Conservation (phyloP, 1,140 invertebrate species). For the Phthorimaea operculella region DNA sequence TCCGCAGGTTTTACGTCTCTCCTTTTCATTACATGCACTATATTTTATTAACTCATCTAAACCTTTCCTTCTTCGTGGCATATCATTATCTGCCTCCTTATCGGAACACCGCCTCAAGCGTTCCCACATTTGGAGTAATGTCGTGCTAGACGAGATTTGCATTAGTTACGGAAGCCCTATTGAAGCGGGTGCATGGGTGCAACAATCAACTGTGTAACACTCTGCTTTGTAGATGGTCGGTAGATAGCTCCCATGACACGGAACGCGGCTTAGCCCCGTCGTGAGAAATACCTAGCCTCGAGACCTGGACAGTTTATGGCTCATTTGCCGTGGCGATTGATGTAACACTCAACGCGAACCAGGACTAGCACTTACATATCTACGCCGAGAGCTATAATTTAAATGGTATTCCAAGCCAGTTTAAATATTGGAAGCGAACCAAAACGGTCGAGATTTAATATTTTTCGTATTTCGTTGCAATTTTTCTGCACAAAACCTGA, state of each 20-base stretch:
- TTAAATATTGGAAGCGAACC: too few relatives aligned
- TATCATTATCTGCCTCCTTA: constrained; percentile 17
- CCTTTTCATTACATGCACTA: too few relatives aligned
- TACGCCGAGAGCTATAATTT: too few relatives aligned
- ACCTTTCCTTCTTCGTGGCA: constrained; percentile 5
- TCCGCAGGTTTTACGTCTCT: too few relatives aligned
- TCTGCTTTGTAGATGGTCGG: not conserved
- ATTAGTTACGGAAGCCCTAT: constrained; percentile 1
- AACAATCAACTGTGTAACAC: not conserved
- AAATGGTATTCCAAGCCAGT: too few relatives aligned
- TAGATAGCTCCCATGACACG: not conserved
- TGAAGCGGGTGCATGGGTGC: not conserved
- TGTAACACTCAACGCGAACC: not conserved
- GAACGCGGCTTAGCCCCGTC: not conserved
- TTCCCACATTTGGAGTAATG: not conserved
- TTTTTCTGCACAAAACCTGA: not conserved
- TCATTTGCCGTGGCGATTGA: not conserved
- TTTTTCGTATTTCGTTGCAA: not conserved
- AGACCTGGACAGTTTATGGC: not conserved
- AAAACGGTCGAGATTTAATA: too few relatives aligned
- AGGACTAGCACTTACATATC: too few relatives aligned
- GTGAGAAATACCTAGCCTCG: not conserved
- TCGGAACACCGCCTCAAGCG: constrained; percentile 23
- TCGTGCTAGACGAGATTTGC: not conserved
- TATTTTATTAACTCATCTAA: too few relatives aligned